phyloP scores from a whole-genome alignment of 2,113 vertebrate species.

The Abramis brama region DNA sequence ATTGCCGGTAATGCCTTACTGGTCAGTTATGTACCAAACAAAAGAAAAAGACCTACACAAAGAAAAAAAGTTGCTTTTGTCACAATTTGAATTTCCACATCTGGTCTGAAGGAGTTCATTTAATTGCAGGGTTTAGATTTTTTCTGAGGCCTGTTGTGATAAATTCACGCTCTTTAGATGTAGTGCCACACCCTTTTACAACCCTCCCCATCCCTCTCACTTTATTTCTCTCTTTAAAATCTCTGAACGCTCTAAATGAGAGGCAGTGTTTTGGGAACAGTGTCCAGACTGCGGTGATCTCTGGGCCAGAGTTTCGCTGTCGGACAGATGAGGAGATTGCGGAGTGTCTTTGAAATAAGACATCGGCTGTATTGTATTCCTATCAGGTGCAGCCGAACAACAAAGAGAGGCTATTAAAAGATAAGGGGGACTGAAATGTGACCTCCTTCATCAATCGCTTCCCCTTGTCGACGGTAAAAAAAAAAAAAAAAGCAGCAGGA shows the following conservation, averaged over 20 bases:
- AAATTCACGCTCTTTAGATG: background rate
- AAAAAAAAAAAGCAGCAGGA: conserved; percentile 25
- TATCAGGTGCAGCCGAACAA: conserved; percentile 73
- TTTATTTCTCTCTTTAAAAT: background rate
- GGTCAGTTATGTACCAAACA: background rate
- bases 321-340: conserved; percentile 54
- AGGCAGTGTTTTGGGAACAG: conserved; percentile 22
- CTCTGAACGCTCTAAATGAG: background rate
- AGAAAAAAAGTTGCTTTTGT: background rate
- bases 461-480: conserved; percentile 39
- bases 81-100: background rate
- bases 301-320: conserved; percentile 2
- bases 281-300: conserved; percentile 2
- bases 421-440: conserved; percentile 76
- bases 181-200: background rate
- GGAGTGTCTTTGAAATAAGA: conserved; percentile 65
- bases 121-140: background rate
- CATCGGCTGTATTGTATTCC: conserved; percentile 66
- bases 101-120: background rate
- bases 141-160: background rate
- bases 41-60: background rate
- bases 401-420: conserved; percentile 79
- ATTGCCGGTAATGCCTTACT: too few relatives aligned
- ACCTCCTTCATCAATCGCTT: conserved; percentile 71
- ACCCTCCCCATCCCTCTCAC: background rate